Evolutionary conservation across 2,888 invertebrate species (phyloP), one percentile per base, ranked within the genome.

Genomic region (Mythimna pallens): DNA sequence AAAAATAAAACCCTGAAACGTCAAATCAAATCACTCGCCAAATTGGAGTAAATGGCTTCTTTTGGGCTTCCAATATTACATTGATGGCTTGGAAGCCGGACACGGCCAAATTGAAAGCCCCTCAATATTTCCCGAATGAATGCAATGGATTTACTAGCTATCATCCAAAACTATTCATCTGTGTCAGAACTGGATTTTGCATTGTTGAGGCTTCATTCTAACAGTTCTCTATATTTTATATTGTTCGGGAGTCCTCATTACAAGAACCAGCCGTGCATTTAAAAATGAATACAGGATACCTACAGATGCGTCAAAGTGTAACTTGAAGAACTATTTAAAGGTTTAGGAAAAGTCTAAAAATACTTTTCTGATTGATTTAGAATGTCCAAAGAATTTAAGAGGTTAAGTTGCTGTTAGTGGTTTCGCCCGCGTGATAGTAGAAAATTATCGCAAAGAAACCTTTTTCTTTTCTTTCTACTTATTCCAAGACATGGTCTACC

Each of bases 1-100:
- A 43, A 79, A 77, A 75, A 62, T 30, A 36, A 25, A 43, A 59
- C 22, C 10, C 20, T 14, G 20, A 81, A 75, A 59, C 25, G 47
- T 64, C 81, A 64, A 77, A 84, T 80, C 67, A 61, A 84, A 81
- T 84, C 73, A 74, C 73, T 74, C 71, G 62, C 72, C 69, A 81
- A 81, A 82, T 78, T 84, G 78, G 63, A 63, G 64, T 69, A 71
- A 78, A 81, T 79, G 70, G 76, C 72, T 79, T 79, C 82, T 81
- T 80, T 86, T 80, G 64, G 72, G 61, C 70, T 52, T 75, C 69
- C 40, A 71, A 78, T 81, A 80, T 81, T 73, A 86, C 82, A 82
- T 81, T 62, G 71, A 58, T 67, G 43, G 63, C 17, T 36, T 25
- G 67, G 57, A 57, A 68, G 47, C 40, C 43, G 62, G 63, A 54